Percentiles rank a stretch among this genome's conserved stretches.
Evolutionary conservation across 2,113 vertebrate genomes (phyloP).

Genomic region (Pungitius pungitius): DNA sequence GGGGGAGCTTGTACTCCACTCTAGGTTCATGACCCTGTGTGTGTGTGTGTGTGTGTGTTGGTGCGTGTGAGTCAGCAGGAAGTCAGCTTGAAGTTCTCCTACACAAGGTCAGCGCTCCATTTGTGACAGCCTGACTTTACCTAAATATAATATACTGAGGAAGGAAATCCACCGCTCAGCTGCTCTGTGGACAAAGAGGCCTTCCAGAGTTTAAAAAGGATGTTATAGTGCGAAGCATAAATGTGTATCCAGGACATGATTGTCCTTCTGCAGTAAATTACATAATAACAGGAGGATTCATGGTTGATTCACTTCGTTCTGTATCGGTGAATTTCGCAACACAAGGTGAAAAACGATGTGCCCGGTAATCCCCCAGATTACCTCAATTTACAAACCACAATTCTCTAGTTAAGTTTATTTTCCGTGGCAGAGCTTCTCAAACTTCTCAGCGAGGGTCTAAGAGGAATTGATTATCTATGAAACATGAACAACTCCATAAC

Average conservation of each 20-base stretch:
- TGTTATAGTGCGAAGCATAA: slow-evolving; percentile 25
- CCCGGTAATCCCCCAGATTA: slow-evolving; percentile 56
- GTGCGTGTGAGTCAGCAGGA: slow-evolving; percentile 17
- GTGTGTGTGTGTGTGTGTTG: slow-evolving; percentile 13
- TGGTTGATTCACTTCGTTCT: slow-evolving; percentile 25
- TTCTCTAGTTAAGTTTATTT: slow-evolving; percentile 50
- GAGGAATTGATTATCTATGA: slow-evolving; percentile 45
- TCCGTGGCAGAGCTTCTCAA: slow-evolving; percentile 41
- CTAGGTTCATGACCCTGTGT: slow-evolving; percentile 28
- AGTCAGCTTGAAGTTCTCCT: slow-evolving; percentile 22
- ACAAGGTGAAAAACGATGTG: slow-evolving; percentile 51
- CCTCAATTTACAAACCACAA: slow-evolving; percentile 60
- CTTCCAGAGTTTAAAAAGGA: slow-evolving; percentile 14
- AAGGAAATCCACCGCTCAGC: slow-evolving; percentile 45
- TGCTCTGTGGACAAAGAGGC: slow-evolving; percentile 40
- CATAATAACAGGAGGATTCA: slow-evolving; percentile 47
- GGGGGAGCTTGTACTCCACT: slow-evolving; percentile 15
- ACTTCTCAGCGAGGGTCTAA: slow-evolving; percentile 41
- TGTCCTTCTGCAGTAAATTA: slow-evolving; percentile 49
- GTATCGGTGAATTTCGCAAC: slow-evolving; percentile 53
- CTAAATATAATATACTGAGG: slow-evolving; percentile 45
- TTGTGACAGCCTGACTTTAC: slow-evolving; percentile 35
- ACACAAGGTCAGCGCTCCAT: slow-evolving; percentile 33
- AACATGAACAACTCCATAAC: slow-evolving; percentile 59
- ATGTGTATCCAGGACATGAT: slow-evolving; percentile 15